Evolutionary conservation across 2,797 vertebrate genomes (phyloP).

Genomic region (Centropyge bicolor): DNA sequence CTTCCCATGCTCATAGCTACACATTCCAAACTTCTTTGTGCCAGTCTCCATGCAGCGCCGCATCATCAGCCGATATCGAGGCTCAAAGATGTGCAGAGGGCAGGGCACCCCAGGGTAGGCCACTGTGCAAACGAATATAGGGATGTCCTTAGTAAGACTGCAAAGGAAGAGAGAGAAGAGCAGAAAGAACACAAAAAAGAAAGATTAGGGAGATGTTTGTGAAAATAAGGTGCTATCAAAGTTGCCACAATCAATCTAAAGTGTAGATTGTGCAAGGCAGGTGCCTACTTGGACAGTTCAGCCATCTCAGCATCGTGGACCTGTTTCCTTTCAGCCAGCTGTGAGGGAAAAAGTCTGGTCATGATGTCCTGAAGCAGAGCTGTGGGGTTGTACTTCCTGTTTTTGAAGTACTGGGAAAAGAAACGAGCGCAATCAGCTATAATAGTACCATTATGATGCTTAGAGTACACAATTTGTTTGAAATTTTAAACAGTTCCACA

Average conservation of each 20-base stretch:
- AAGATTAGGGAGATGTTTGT: not conserved
- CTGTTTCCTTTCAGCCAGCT: constrained; percentile 88
- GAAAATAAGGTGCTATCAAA: accelerated
- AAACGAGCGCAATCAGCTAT: constrained; percentile 18
- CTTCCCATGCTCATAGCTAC: constrained; percentile 90
- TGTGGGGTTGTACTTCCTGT: constrained; percentile 89
- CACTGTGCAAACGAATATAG: constrained; percentile 94
- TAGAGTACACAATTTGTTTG: not conserved
- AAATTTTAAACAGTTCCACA: not conserved
- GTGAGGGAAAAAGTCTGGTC: constrained; percentile 84
- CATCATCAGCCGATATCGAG: constrained; percentile 95
- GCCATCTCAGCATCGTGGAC: constrained; percentile 90
- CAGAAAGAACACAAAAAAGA: not conserved
- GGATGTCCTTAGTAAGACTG: constrained; percentile 91
- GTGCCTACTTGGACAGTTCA: constrained; percentile 92
- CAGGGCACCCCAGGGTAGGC: constrained; percentile 92
- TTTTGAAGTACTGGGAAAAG: constrained; percentile 88
- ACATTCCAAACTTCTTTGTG: constrained; percentile 94
- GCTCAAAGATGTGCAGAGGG: constrained; percentile 93
- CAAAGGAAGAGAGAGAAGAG: not conserved
- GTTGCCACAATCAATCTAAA: not conserved
- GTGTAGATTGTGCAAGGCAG: not conserved
- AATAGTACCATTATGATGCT: not conserved
- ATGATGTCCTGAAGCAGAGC: constrained; percentile 88
- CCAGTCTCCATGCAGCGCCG: constrained; percentile 93